Conservation (phyloP, 2,888 invertebrate species). For the Amphiduros pacificus region DNA sequence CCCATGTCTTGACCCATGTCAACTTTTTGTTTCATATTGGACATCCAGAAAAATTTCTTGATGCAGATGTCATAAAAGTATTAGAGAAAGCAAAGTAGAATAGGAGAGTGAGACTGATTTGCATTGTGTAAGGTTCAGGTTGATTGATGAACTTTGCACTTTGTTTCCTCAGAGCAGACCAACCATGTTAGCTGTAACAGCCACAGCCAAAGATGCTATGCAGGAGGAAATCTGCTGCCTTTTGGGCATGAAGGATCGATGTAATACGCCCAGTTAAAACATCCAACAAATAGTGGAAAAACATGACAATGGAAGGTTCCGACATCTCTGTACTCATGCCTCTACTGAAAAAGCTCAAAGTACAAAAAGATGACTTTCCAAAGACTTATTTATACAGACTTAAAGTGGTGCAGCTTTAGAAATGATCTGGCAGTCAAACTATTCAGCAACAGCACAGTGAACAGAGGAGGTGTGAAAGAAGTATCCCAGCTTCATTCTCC, state of each 20-base stretch:
- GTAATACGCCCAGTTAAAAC: not conserved
- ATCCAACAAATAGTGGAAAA: not conserved
- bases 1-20: not conserved
- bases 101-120: not conserved
- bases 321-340: not conserved
- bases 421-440: not conserved
- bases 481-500: conserved; percentile 3
- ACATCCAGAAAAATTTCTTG: conserved; percentile 5
- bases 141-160: conserved; percentile 22
- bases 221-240: not conserved
- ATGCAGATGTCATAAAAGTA: not conserved
- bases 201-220: conserved; percentile 23
- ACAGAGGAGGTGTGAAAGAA: not conserved
- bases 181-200: conserved; percentile 27
- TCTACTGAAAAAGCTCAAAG: not conserved
- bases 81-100: conserved; percentile 1
- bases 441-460: not conserved
- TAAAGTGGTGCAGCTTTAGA: conserved; percentile 7
- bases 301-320: not conserved
- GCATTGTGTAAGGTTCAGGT: conserved; percentile 14
- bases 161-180: conserved; percentile 10
- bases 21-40: not conserved
- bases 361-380: not conserved
- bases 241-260: not conserved
- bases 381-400: conserved; percentile 1